Evolutionary conservation across 2,113 vertebrate species (phyloP).

Genomic region (Erpornis zantholeuca): DNA sequence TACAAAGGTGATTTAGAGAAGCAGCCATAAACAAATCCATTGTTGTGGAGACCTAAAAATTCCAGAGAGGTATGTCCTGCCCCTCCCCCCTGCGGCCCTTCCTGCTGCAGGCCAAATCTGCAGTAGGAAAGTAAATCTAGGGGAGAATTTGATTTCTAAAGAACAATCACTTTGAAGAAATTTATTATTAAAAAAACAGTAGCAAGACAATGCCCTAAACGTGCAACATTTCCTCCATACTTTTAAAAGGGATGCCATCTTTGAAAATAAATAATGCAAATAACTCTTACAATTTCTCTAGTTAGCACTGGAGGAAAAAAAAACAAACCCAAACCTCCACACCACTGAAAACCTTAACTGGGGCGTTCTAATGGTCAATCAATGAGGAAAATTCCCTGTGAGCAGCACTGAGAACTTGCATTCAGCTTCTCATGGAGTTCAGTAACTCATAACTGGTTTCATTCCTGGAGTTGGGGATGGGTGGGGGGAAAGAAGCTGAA

Average conservation of each 20-base stretch:
- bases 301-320: not conserved
- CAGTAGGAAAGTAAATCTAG: not conserved
- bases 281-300: not conserved
- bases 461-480: not conserved
- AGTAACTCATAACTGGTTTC: not conserved
- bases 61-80: not conserved
- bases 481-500: fast-evolving
- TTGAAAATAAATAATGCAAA: not conserved
- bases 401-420: not conserved
- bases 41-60: not conserved
- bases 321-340: not conserved
- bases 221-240: not conserved
- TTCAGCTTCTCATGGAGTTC: not conserved
- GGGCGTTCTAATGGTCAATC: not conserved
- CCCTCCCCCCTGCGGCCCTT: not conserved
- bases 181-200: not conserved
- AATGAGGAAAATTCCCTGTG: not conserved
- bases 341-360: not conserved
- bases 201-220: not conserved
- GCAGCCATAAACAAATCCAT: not conserved
- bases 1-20: not conserved
- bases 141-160: not conserved
- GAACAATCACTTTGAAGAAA: not conserved
- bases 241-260: not conserved
- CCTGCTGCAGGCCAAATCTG: not conserved